Base-by-base conservation (phyloP, 2,113 vertebrate species). In the Mastomys coucha region DNA sequence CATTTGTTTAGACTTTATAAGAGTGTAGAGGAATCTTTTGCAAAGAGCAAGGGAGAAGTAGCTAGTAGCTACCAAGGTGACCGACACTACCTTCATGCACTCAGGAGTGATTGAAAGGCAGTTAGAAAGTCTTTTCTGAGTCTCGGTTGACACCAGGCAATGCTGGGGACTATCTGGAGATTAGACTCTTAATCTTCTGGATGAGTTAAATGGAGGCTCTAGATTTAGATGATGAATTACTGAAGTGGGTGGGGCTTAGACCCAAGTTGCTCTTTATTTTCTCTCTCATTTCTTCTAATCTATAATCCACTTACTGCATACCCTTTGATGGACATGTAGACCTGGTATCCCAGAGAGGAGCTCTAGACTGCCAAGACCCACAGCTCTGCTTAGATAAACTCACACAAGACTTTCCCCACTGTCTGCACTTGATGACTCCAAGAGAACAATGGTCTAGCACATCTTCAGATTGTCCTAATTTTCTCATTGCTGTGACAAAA, bases 321-420 rank as follows among this genome's bases (percentile, higher is more conserved):
- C 33, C 11, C n/a, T 26, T 36, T 26, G n/a, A 91, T 0, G 31
- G n/a, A 5, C 3, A 3, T 2, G 3, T 7, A 22, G 7, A 39
- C 22, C 63, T 53, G 70, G 19, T 3, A 78, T 58, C 20, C 76
- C 60, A 72, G 45, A 73, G 53, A 19, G 88, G 36, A 77, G 7
- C 39, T 63, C 8, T 31, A 69, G 73, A 60, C 0, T 9, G 0
- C 39, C 39, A 67, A 45, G 39, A 45, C 81, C 49, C 11, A 19
- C 60, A 49, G 33, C 22, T 39, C 67, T 13, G 11, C 56, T 75
- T 33, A 26, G 76, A 13, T 17, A 42, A 42, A 28, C 7, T 94
- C 70, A 42, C 42, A 36, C 16, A n/a, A 39, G 60, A 19, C 9
- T 24, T 86, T 2, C 49, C 58, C 28, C 36, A n/a, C 60, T 53